Conservation (phyloP, 2,113 vertebrate species). For the Pluvialis apricaria region DNA sequence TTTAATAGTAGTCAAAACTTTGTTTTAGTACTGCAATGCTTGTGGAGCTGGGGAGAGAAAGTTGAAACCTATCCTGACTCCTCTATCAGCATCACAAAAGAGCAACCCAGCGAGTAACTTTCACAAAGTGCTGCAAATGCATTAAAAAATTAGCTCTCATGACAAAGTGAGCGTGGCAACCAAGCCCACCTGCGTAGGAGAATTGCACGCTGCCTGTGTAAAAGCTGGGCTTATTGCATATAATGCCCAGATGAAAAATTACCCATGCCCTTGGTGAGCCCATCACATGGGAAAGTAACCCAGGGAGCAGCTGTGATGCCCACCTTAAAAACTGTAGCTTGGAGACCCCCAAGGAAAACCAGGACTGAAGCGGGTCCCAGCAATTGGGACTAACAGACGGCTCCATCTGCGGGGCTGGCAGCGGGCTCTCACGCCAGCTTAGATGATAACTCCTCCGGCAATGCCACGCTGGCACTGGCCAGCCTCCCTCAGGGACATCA, state of each 20-base stretch:
- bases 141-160: background rate
- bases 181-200: background rate
- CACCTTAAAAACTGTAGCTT: background rate
- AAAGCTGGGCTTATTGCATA: background rate
- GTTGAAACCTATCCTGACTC: background rate
- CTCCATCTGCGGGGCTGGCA: background rate
- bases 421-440: background rate
- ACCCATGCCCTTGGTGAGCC: background rate
- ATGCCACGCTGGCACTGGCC: rapidly evolving
- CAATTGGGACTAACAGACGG: background rate
- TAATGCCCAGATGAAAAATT: background rate
- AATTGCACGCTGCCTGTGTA: rapidly evolving
- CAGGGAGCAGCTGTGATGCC: background rate
- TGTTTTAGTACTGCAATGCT: background rate
- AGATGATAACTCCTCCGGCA: background rate
- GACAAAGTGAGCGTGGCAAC: background rate
- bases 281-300: background rate
- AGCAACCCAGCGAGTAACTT: background rate
- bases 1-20: background rate
- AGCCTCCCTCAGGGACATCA: rapidly evolving
- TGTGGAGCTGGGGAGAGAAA: background rate
- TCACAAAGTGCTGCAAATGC: background rate
- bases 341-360: background rate
- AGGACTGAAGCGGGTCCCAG: background rate
- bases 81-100: background rate